These are phyloP conservation scores for Neogobius melanostomus DNA, from an alignment of 2,113 vertebrate genomes.

Conservation along the genomic window DNA sequence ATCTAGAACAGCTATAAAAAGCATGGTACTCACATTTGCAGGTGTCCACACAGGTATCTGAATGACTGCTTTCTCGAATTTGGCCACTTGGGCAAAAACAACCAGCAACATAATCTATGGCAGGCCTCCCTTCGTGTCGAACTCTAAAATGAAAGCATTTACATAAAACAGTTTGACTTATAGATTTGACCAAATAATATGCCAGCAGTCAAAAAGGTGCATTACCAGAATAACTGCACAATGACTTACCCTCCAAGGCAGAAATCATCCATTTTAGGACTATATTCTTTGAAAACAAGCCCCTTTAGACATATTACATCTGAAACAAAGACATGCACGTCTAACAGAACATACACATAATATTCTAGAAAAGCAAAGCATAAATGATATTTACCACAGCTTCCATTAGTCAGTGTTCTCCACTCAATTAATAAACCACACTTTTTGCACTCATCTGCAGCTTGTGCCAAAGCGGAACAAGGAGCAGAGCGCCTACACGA, in stretches of 20 bases:
- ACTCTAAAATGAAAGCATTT: slow-evolving; percentile 29
- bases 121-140: background rate
- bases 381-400: slow-evolving; percentile 57
- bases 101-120: slow-evolving; percentile 23
- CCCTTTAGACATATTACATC: slow-evolving; percentile 48
- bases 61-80: slow-evolving; percentile 53
- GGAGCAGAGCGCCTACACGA: background rate
- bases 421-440: slow-evolving; percentile 64
- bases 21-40: slow-evolving; percentile 63
- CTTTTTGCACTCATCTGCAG: slow-evolving; percentile 59
- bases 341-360: background rate
- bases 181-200: background rate
- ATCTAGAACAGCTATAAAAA: background rate
- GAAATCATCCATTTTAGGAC: slow-evolving; percentile 39
- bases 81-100: slow-evolving; percentile 67
- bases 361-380: background rate
- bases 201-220: background rate
- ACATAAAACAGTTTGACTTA: background rate
- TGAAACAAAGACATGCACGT: slow-evolving; percentile 37
- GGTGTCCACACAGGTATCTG: slow-evolving; percentile 49
- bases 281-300: slow-evolving; percentile 61
- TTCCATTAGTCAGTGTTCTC: slow-evolving; percentile 60
- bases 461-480: slow-evolving; percentile 62
- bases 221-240: background rate
- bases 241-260: slow-evolving; percentile 66